Conservation (phyloP, 2,797 vertebrate species). For the Cynopterus sphinx region DNA sequence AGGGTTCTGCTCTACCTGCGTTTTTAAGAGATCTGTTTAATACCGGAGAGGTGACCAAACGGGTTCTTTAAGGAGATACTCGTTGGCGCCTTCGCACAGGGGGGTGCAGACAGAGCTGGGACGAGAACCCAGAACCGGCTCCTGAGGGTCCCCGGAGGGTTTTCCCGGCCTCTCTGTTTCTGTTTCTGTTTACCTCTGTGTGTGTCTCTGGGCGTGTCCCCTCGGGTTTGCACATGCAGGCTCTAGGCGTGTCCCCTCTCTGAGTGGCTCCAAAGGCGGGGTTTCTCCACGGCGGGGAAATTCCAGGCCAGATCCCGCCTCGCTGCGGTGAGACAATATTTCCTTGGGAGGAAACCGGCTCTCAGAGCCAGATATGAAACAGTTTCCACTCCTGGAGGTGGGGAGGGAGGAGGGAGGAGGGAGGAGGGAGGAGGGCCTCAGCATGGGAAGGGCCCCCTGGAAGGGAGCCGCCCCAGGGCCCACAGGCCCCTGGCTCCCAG, state of each 20-base stretch:
- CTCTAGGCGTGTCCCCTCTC: neutral
- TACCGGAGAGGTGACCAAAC: neutral
- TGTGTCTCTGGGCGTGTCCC: conserved; percentile 9
- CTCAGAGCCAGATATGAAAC: neutral
- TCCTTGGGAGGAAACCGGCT: conserved; percentile 64
- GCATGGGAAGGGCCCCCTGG: neutral
- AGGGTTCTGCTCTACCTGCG: neutral
- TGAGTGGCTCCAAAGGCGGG: rapidly evolving
- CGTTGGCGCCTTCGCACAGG: neutral
- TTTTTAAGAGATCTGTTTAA: neutral
- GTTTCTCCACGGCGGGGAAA: conserved; percentile 45
- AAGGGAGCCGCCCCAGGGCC: neutral
- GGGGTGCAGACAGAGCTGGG: neutral
- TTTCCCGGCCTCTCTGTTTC: neutral
- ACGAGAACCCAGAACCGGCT: neutral
- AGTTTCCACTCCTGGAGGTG: conserved; percentile 35
- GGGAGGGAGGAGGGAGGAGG: too few species aligned
- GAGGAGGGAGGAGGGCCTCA: neutral
- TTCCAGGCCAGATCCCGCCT: conserved; percentile 51
- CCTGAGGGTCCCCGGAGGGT: neutral
- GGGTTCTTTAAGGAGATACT: neutral
- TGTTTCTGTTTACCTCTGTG: neutral
- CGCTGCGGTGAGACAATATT: conserved; percentile 28
- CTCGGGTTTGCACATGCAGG: neutral
- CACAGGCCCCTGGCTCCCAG: neutral